Evolutionary conservation across 2,113 vertebrate genomes (phyloP).

Genomic region (Indri indri): DNA sequence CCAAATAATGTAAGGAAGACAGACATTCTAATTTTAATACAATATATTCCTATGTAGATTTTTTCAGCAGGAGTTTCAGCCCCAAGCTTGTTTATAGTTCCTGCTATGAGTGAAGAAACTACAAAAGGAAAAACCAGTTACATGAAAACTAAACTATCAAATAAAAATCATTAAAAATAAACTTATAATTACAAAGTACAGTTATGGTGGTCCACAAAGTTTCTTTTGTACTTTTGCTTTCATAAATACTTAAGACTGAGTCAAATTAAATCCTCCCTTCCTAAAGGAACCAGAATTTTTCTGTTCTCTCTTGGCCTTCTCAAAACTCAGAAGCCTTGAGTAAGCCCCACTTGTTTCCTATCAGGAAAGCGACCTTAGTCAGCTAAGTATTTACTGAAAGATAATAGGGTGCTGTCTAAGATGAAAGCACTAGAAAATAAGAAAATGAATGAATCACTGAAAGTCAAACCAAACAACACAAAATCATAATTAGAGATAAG

Average conservation of each 20-base stretch:
- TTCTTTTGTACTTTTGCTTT: not conserved
- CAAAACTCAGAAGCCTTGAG: slow-evolving; percentile 36
- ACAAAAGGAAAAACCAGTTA: not conserved
- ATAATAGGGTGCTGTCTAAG: not conserved
- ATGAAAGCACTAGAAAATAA: not conserved
- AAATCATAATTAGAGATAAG: not conserved
- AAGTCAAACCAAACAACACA: not conserved
- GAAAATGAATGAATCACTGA: not conserved
- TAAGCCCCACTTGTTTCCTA: slow-evolving; percentile 11
- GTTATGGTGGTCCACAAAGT: not conserved
- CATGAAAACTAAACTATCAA: not conserved
- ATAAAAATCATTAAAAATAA: not conserved
- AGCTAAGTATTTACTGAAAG: not conserved
- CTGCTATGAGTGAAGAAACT: not conserved
- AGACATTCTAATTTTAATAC: not conserved
- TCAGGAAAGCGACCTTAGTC: slow-evolving; percentile 4
- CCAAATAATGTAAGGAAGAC: not conserved
- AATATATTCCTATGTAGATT: not conserved
- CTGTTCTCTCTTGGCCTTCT: slow-evolving; percentile 16
- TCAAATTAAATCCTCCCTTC: slow-evolving; percentile 12
- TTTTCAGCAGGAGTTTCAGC: not conserved
- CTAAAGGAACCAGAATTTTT: not conserved
- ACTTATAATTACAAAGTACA: not conserved
- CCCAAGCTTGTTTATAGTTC: not conserved
- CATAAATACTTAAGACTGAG: not conserved